phyloP scores from a whole-genome alignment of 2,797 vertebrate genomes.

The Hyperoplus immaculatus region DNA sequence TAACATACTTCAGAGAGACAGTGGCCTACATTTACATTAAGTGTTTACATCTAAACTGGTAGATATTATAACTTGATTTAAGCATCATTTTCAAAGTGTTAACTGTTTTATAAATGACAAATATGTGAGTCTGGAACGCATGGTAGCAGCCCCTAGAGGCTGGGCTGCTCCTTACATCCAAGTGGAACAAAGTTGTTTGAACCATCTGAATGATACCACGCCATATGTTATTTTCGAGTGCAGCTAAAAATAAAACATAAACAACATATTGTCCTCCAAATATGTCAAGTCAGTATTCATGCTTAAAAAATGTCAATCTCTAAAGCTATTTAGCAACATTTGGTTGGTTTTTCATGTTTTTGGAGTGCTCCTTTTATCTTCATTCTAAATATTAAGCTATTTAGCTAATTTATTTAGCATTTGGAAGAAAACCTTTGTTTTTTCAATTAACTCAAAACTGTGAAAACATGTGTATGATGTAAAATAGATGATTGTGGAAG shows the following conservation, averaged over 20 bases:
- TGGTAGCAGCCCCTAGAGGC: slow-evolving; percentile 53
- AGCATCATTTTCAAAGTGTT: slow-evolving; percentile 8
- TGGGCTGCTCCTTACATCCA: slow-evolving; percentile 36
- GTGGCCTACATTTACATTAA: slow-evolving; percentile 4
- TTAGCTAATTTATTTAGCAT: neutral
- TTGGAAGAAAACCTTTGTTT: slow-evolving; percentile 12
- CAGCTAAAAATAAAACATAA: slow-evolving; percentile 45
- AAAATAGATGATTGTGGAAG: slow-evolving; percentile 22
- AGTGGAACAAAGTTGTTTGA: slow-evolving; percentile 33
- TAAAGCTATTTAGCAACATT: slow-evolving; percentile 13
- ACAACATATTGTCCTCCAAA: slow-evolving; percentile 14
- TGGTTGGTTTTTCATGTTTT: neutral
- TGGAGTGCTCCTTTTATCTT: neutral
- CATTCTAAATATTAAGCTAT: neutral
- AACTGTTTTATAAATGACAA: slow-evolving; percentile 38
- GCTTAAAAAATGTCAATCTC: neutral
- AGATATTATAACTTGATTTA: neutral
- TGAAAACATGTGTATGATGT: slow-evolving; percentile 26
- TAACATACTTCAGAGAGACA: slow-evolving; percentile 14
- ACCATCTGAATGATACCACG: slow-evolving; percentile 24
- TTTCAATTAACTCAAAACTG: slow-evolving; percentile 22
- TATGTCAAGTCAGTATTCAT: slow-evolving; percentile 7
- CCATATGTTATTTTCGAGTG: slow-evolving; percentile 30
- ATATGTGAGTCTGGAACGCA: slow-evolving; percentile 8
- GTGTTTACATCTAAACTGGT: slow-evolving; percentile 11